These are phyloP conservation scores for Megaleporinus macrocephalus DNA, from an alignment of 2,113 vertebrate genomes.

Conservation along the genomic window DNA sequence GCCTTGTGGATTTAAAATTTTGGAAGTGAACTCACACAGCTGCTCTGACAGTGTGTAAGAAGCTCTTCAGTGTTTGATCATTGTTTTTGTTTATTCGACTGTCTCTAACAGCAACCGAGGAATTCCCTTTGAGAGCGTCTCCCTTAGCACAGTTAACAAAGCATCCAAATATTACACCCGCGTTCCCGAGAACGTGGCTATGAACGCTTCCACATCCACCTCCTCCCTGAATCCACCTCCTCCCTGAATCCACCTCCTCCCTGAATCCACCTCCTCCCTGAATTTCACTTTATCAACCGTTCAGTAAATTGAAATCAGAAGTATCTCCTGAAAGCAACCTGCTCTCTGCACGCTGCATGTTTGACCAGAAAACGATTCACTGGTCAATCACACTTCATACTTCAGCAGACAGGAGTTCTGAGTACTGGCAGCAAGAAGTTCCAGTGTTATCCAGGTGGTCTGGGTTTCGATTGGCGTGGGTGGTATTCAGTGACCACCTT, in stretches of 20 bases:
- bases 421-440: not conserved
- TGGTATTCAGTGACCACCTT: not conserved
- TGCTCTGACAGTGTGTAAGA: no score
- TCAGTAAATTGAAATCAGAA: not conserved
- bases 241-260: no score
- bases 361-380: not conserved
- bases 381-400: not conserved
- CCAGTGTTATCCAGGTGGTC: constrained; percentile 4
- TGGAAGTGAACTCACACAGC: no score
- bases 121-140: not conserved
- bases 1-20: no score
- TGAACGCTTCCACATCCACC: not conserved
- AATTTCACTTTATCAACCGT: not conserved
- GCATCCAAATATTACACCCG: not conserved
- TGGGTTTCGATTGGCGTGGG: not conserved
- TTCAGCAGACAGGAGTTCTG: not conserved
- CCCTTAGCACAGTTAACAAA: not conserved
- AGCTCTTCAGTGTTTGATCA: no score
- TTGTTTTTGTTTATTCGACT: no score
- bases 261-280: no score
- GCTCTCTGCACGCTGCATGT: not conserved
- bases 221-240: no score
- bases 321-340: not conserved
- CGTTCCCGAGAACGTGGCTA: not conserved
- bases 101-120: no score